Base-by-base conservation (phyloP, 2,888 invertebrate genomes). In the Geophilus truncorum region DNA sequence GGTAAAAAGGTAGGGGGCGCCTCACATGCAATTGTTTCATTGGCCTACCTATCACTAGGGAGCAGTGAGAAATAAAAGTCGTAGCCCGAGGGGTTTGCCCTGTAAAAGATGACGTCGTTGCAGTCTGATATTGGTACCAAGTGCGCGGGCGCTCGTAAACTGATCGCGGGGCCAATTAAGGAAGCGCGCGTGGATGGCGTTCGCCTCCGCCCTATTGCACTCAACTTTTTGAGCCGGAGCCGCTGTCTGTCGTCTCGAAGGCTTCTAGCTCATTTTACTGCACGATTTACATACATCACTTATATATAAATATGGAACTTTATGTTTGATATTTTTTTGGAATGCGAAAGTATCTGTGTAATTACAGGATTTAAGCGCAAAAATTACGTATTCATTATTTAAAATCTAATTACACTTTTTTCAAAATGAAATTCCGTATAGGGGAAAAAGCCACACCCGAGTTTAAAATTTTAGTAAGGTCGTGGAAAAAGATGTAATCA, bases 1-100 rank as follows among this genome's bases (percentile, higher is more conserved):
- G 70, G 70, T 70, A 70, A 70, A 70, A 70, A 70, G 70, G 70
- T 70, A 70, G 70, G 70, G 70, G 70, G 70, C 70, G 70, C 70
- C 28, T 28, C 70, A 25, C 70, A 70, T 70, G 70, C 70, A 70
- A 70, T 70, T 70, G 70, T 70, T 70, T 70, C 70, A 70, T 70
- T 70, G 70, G 70, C 70, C 70, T 70, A 70, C 70, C 70, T 70
- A 70, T 28, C 70, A 28, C 70, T 70, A 70, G 70, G 70, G 70
- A 70, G 70, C 70, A 70, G 70, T 70, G 70, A 70, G 70, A 28
- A 70, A 70, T 70, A 70, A 70, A 70, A 70, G 70, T 70, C 70
- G 28, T 70, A 23, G 70, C 70, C 70, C 70, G 70, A 70, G 70
- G 70, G 70, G 70, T 70, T 70, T 25, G 70, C 70, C 70, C 70